Evolutionary conservation across 2,888 invertebrate genomes (phyloP), one percentile per base, ranked within the genome.

Genomic region (Saturnia japonica): DNA sequence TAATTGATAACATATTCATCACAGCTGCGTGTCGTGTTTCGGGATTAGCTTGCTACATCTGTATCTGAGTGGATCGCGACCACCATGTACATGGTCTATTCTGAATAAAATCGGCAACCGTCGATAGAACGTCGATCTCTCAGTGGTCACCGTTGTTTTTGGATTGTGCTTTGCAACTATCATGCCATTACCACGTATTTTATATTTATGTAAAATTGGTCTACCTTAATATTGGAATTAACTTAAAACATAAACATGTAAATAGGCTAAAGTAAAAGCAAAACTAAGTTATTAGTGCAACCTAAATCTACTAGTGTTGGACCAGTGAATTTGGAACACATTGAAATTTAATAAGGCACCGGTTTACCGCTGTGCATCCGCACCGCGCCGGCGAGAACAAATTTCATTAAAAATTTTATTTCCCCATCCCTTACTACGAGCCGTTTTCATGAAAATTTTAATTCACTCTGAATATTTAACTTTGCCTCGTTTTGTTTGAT

Each of bases 281-380:
- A 64, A 28, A 62, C 16, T 60, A 45, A 69, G 19, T 54, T 51
- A 34, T 4, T 64, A 19, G 28, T 47, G 60, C 62, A 45, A 73
- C 40, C 69, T 71, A 68, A 76, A 73, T 71, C 72, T 51, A 70
- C 51, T 72, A 69, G 73, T 72, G 76, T 74, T 73, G 57, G 73
- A 68, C 45, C 60, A 67, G 67, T 67, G 62, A 73, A 82, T 81
- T 77, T 81, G 76, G 80, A 77, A 75, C 78, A 77, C 76, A 78
- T 80, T 75, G 77, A 79, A 80, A 82, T 83, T 84, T 79, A 78
- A 83, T 82, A 80, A 80, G 47, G 67, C 60, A 42, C 71, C 69
- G 66, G 34, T 42, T 70, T 68, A 14, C 43, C 47, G 16, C 47
- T 19, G 47, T 19, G 47, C 47, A 7, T 19, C 19, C 1, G 47